Evolutionary conservation across 2,888 invertebrate genomes (phyloP), one percentile per base, ranked within the genome.

Genomic region (Agrotis segetum): DNA sequence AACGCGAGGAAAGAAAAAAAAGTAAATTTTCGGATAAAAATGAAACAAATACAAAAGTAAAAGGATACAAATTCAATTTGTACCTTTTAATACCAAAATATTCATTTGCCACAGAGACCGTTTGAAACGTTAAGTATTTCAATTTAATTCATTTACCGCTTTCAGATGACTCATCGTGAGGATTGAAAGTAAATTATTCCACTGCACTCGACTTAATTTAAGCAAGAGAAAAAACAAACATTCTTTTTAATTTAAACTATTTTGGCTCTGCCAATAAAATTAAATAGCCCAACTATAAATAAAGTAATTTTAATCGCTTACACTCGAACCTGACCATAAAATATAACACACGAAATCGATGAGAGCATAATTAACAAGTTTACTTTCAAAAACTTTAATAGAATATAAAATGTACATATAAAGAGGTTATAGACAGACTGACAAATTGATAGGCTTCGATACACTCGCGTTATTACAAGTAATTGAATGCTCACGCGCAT

Each of bases 361-460:
- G 91, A 89, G 90, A 90, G 86, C 89, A 87, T 92, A 93, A 94
- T 94, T 94, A 94, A 94, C 92, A 91, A 92, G 93, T 91, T 91
- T 88, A 90, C 93, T 95, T 95, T 94, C 94, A 89, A 93, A 93
- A 91, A 88, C 81, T 91, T 92, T 92, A 91, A 93, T 92, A 92
- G 92, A 87, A 85, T 85, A 85, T 85, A 86, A 86, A 85, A 84
- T 77, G 83, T 82, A 79, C 71, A 74, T 84, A 83, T 87, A 87
- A 88, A 88, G 88, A 86, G 86, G 85, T 88, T 85, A 87, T 83
- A 74, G 83, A 82, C 86, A 88, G 89, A 89, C 91, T 87, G 88
- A 92, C 90, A 93, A 92, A 93, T 92, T 93, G 92, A 93, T 93
- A 90, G 92, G 88, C 91, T 89, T 90, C 92, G 88, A 90, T 89